Conservation (phyloP, 2,797 vertebrate genomes). For the Esox lucius region DNA sequence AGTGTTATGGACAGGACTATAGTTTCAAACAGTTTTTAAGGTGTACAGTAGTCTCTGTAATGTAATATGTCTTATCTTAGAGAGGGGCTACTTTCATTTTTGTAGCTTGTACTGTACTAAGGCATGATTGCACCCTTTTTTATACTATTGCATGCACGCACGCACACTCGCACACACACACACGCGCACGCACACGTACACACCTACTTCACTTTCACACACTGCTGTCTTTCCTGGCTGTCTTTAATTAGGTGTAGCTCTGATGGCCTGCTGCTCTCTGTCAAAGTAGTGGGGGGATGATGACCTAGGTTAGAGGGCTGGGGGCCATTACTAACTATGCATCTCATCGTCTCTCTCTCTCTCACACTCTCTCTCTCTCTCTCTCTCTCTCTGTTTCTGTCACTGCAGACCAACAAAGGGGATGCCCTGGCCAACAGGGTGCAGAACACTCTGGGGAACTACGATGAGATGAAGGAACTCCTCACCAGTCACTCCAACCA, state of each 20-base stretch:
- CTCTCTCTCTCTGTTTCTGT: slow-evolving; percentile 9
- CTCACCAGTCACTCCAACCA: slow-evolving; percentile 92
- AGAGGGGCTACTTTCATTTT: neutral
- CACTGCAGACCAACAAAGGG: slow-evolving; percentile 86
- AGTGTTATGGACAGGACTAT: neutral
- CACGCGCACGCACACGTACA: slow-evolving; percentile 13
- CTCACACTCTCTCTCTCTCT: slow-evolving; percentile 12
- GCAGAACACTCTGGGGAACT: slow-evolving; percentile 92
- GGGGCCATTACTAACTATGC: slow-evolving; percentile 38
- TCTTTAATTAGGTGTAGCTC: neutral
- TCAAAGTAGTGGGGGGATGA: neutral
- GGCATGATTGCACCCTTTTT: slow-evolving; percentile 12
- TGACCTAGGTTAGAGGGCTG: neutral
- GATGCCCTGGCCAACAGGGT: slow-evolving; percentile 91
- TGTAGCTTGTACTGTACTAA: neutral
- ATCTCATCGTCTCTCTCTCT: slow-evolving; percentile 33
- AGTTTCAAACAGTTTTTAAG: neutral
- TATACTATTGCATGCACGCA: neutral
- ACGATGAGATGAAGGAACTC: slow-evolving; percentile 95
- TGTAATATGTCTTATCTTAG: neutral
- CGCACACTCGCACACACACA: slow-evolving; percentile 1
- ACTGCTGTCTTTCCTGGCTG: neutral
- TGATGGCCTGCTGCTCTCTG: slow-evolving; percentile 7
- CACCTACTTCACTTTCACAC: neutral
- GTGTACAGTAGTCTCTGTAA: neutral